Conservation (phyloP, 37 sponge, comb jelly and placozoan genomes). For the Amphimedon queenslandica region DNA sequence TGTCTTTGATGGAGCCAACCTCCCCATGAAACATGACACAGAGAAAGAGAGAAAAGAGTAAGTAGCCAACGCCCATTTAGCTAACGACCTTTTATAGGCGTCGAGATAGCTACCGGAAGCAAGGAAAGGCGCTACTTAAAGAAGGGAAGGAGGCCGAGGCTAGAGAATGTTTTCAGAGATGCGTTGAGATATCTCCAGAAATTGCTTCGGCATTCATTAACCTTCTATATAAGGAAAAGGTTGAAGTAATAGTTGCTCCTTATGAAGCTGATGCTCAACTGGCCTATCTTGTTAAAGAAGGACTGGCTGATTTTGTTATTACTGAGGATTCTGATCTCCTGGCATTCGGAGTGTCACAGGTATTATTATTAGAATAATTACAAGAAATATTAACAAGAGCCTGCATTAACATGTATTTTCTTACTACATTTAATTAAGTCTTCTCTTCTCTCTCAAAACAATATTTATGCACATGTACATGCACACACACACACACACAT, state of each 20-base stretch:
- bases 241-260: constrained; percentile 80
- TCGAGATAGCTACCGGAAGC: constrained; percentile 58
- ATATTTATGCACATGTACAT: background rate
- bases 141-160: constrained; percentile 87
- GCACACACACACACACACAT: background rate
- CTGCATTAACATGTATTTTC: too few relatives aligned
- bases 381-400: too few relatives aligned
- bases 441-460: too few relatives aligned
- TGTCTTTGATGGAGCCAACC: constrained; percentile 93
- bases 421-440: too few relatives aligned
- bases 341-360: too few relatives aligned
- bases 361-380: too few relatives aligned
- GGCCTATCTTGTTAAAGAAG: constrained; percentile 76
- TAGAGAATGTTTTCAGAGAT: constrained; percentile 86
- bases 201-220: constrained; percentile 92
- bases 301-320: constrained; percentile 75
- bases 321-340: constrained; percentile 87
- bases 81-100: constrained; percentile 17
- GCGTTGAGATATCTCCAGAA: constrained; percentile 90
- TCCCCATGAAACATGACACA: constrained; percentile 75
- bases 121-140: constrained; percentile 76
- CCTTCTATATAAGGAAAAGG: constrained; percentile 6
- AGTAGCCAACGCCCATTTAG: constrained; percentile 1
- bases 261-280: constrained; percentile 98
- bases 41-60: constrained; percentile 83